Conservation (phyloP, 92 coral and sea anemone genomes). For the Bergia sp. region DNA sequence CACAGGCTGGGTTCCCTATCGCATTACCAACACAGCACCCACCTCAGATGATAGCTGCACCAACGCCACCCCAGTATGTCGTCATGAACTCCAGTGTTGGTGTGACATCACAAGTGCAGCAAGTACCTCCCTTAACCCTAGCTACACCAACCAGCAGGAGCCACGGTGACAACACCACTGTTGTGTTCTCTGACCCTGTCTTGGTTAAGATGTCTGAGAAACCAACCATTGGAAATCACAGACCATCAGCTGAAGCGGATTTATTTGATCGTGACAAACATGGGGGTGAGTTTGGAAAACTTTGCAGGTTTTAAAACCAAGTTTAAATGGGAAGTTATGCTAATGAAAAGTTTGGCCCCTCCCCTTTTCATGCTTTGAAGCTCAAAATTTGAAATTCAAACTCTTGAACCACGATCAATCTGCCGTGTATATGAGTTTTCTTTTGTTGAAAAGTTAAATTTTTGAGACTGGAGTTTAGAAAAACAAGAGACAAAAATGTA, state of each 20-base stretch:
- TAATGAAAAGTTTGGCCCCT: no score
- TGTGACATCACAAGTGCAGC: not conserved
- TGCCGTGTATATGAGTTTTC: no score
- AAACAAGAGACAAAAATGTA: no score
- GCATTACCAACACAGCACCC: constrained; percentile 39
- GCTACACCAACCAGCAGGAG: not conserved
- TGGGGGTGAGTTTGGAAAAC: not conserved
- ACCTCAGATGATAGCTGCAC: constrained; percentile 40
- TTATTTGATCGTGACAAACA: not conserved
- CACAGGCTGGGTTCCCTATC: constrained; percentile 40
- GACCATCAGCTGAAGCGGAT: not conserved
- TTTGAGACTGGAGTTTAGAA: no score
- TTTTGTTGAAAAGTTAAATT: no score
- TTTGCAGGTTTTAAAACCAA: no score
- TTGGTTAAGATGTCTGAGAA: constrained; percentile 13
- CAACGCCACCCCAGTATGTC: constrained; percentile 3
- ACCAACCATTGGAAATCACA: not conserved
- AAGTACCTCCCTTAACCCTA: not conserved
- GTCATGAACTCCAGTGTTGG: not conserved
- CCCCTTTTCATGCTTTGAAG: no score
- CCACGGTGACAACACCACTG: constrained; percentile 36
- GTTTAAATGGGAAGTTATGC: no score
- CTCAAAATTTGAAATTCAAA: no score
- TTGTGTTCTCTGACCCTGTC: constrained; percentile 18
- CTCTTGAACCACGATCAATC: no score